Base-by-base conservation (phyloP, 2,113 vertebrate species). In the Bujurquina vittata region DNA sequence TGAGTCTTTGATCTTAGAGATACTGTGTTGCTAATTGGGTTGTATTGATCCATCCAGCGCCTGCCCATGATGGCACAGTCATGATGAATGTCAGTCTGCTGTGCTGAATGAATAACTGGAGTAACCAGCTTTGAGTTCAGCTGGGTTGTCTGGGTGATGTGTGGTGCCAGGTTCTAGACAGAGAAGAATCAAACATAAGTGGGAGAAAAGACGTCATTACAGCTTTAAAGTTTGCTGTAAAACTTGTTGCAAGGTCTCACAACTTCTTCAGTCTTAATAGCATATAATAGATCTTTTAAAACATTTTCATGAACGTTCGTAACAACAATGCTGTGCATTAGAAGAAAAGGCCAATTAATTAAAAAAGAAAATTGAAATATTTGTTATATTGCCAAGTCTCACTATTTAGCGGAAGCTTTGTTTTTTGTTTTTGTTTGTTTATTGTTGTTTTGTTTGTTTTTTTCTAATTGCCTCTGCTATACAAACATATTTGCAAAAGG, bases 11-110 rank as follows among this genome's bases (percentile, higher is more conserved):
- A 94, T 93, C 79, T 84, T 49, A 84, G 80, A 80, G 91, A 92
- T 87, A 86, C 88, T 65, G 86, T 67, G 87, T 77, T 87, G 92
- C 88, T 94, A 95, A 94, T 92, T 93, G 90, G 90, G 84, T 93
- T 77, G 81, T 85, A 95, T 94, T 73, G 94, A 94, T 93, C 92
- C 75, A 12, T 54, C 12, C 77, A 35, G 77, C 63, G 77, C 72
- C 69, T 79, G 84, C 46, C 90, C 88, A 76, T 87, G 88, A 82
- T 67, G 43, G 83, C 86, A 72, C 84, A 80, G 84, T 77, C 77
- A 80, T 89, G 87, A 92, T 88, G 83, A 87, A 92, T 91, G 85
- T 81, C 90, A 87, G 87, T 84, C 81, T 78, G 65, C 76, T 37
- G 63, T 14, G 23, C 85, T 72, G 80, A 92, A 87, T 81, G 61